phyloP scores from a whole-genome alignment of 2,113 vertebrate species.

The Paracanthobrama guichenoti region DNA sequence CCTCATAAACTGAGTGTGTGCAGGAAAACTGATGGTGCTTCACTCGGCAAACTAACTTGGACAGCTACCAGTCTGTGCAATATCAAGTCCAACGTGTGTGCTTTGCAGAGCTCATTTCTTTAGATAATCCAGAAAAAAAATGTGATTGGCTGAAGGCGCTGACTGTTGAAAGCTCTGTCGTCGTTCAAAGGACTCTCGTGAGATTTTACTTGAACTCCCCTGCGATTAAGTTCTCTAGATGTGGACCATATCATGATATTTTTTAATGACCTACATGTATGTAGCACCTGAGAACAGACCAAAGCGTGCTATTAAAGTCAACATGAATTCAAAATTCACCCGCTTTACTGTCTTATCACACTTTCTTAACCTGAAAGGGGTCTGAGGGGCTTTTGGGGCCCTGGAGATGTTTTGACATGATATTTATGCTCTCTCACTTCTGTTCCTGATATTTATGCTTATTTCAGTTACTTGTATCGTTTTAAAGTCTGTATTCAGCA shows the following conservation, averaged over 20 bases:
- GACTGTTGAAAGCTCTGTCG: conserved; percentile 85
- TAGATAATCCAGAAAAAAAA: conserved; percentile 58
- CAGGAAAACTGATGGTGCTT: conserved; percentile 38
- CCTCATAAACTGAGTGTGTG: conserved; percentile 4
- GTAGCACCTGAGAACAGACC: conserved; percentile 41
- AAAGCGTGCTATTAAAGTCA: conserved; percentile 40
- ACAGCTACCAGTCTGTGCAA: background rate
- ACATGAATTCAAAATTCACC: conserved; percentile 18
- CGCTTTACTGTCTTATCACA: background rate
- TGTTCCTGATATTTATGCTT: too few relatives aligned
- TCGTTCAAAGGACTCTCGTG: conserved; percentile 44
- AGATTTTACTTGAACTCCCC: conserved; percentile 44
- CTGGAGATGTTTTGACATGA: too few relatives aligned
- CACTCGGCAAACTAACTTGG: conserved; percentile 54
- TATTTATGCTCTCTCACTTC: too few relatives aligned
- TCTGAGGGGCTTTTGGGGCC: too few relatives aligned
- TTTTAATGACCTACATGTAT: conserved; percentile 14
- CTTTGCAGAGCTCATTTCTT: conserved; percentile 33
- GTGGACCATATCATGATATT: conserved; percentile 29
- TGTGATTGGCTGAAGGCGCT: conserved; percentile 78
- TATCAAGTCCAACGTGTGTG: conserved; percentile 19
- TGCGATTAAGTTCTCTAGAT: background rate
- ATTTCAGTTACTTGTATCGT: too few relatives aligned
- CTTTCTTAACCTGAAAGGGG: too few relatives aligned
- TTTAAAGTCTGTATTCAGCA: too few relatives aligned